Evolutionary conservation across 2,888 invertebrate species (phyloP).

Genomic region (Chaetoderma sp.): DNA sequence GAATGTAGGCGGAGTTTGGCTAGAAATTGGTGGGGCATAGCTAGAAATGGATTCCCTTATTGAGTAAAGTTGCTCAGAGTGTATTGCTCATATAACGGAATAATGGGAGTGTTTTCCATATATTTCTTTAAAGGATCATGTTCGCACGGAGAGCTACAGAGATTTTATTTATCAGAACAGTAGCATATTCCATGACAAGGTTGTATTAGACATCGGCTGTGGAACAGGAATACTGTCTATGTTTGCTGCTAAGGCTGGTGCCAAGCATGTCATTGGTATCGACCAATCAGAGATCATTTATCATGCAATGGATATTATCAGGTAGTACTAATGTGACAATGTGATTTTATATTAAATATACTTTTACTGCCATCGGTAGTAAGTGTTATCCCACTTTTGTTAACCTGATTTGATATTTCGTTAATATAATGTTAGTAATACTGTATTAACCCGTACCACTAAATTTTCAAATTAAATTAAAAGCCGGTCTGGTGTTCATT

Average conservation of each 20-base stretch:
- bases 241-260: constrained; percentile 92
- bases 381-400: not conserved
- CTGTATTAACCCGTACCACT: too few species aligned
- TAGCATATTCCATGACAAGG: constrained; percentile 79
- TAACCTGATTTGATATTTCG: not conserved
- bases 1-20: too few species aligned
- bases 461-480: too few species aligned
- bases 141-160: constrained; percentile 86
- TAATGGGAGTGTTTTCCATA: not conserved
- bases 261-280: constrained; percentile 76
- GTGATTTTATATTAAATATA: not conserved
- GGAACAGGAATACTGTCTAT: constrained; percentile 84
- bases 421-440: too few species aligned
- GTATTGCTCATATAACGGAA: too few species aligned
- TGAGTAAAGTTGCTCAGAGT: too few species aligned
- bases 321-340: constrained; percentile 57
- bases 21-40: too few species aligned
- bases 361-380: not conserved
- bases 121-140: constrained; percentile 52
- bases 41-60: too few species aligned
- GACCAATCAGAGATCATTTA: constrained; percentile 71
- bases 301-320: constrained; percentile 71
- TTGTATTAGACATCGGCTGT: constrained; percentile 75
- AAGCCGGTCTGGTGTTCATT: too few species aligned
- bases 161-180: constrained; percentile 84